Percentiles rank a stretch among this genome's conserved stretches.
These are phyloP conservation scores for Xiphophorus birchmanni DNA, from an alignment of 2,797 vertebrate species.

Conservation along the genomic window DNA sequence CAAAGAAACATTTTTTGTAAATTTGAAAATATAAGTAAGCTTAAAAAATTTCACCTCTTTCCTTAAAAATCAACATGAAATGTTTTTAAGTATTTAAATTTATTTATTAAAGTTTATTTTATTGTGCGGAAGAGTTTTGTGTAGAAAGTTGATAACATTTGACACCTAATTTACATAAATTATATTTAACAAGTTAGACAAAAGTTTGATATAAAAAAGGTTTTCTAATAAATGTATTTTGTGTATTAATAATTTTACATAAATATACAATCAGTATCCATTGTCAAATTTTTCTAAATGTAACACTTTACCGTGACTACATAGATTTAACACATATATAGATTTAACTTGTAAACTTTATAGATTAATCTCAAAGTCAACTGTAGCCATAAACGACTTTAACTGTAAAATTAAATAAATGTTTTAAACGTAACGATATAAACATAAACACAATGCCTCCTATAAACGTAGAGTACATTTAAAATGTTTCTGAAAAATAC, in stretches of 20 bases:
- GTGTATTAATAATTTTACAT: background rate
- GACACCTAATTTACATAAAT: background rate
- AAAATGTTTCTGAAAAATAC: background rate
- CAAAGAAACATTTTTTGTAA: background rate
- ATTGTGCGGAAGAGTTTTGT: background rate
- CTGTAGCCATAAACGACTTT: too few relatives aligned
- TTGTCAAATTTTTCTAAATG: background rate
- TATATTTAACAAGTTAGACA: background rate
- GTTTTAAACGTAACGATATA: background rate
- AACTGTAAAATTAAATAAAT: background rate
- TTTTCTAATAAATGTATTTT: too few relatives aligned
- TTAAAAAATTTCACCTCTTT: background rate
- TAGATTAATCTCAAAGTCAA: background rate
- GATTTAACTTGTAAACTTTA: too few relatives aligned
- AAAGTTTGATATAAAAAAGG: background rate
- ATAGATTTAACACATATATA: too few relatives aligned
- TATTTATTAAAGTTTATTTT: background rate
- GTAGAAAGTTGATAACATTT: background rate
- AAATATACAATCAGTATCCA: background rate
- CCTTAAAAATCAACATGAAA: background rate
- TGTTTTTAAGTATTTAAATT: background rate
- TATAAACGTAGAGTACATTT: background rate
- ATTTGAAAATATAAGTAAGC: background rate
- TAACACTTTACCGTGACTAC: background rate
- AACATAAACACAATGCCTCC: background rate